Conservation (phyloP, 92 coral and sea anemone species). For the Zoanthus solanderi region DNA sequence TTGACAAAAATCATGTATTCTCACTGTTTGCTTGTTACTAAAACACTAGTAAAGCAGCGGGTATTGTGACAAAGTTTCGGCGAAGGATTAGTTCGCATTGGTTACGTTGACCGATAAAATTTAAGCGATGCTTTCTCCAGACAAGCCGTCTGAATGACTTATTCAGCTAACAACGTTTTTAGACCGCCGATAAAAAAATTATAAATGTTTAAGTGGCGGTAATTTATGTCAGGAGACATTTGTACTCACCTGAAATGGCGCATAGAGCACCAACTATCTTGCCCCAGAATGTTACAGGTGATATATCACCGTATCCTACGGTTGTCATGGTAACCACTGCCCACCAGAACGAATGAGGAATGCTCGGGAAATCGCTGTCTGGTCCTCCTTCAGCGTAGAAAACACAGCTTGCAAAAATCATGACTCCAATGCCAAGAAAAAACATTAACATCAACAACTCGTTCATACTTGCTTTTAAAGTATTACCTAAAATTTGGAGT, state of each 20-base stretch:
- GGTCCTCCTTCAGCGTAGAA: constrained; percentile 97
- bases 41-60: no score
- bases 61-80: no score
- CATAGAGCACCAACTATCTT: constrained; percentile 95
- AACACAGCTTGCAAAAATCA: constrained; percentile 99
- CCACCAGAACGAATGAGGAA: constrained; percentile 99
- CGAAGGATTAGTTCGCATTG: no score
- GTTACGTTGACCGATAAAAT: no score
- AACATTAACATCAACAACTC: constrained; percentile 96
- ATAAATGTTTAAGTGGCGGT: background rate
- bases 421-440: constrained; percentile 95
- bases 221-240: background rate
- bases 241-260: constrained; percentile 94
- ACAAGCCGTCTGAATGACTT: constrained; percentile 25
- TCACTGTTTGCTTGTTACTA: no score
- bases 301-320: constrained; percentile 97
- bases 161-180: background rate
- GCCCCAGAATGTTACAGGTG: constrained; percentile 88
- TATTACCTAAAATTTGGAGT: constrained; percentile 95
- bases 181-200: background rate
- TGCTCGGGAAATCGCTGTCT: constrained; percentile 83
- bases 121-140: background rate
- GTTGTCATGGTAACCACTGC: constrained; percentile 99
- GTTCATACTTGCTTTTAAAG: constrained; percentile 91
- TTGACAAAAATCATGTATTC: no score